Conservation (phyloP, 2,113 vertebrate species). For the Dicrurus megarhynchus region DNA sequence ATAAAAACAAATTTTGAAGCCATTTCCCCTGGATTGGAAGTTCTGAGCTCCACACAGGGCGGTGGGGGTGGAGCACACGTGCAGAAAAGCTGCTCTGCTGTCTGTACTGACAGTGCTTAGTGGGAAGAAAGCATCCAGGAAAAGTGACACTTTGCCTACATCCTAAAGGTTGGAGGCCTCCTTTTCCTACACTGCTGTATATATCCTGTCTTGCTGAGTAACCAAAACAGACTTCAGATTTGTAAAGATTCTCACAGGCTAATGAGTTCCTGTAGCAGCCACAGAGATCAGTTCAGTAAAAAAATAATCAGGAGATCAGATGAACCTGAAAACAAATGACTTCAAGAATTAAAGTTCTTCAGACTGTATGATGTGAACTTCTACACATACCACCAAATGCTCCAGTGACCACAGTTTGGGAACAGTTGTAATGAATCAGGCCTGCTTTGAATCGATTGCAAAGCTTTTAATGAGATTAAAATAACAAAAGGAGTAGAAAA, state of each 20-base stretch:
- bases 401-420: background rate
- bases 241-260: background rate
- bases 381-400: background rate
- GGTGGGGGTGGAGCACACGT: background rate
- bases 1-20: background rate
- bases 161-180: background rate
- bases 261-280: background rate
- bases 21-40: background rate
- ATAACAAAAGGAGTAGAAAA: background rate
- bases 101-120: background rate
- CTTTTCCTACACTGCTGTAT: background rate
- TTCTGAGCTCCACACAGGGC: background rate
- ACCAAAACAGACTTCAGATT: background rate
- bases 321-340: background rate
- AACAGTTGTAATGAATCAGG: background rate
- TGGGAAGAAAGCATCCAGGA: background rate
- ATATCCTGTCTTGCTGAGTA: background rate
- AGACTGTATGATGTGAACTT: background rate
- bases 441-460: background rate
- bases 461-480: constrained; percentile 4
- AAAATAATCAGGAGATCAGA: background rate
- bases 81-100: background rate
- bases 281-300: background rate
- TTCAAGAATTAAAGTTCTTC: background rate
- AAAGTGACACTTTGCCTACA: background rate